Evolutionary conservation across 2,113 vertebrate species (phyloP).

Genomic region (Ictalurus furcatus): DNA sequence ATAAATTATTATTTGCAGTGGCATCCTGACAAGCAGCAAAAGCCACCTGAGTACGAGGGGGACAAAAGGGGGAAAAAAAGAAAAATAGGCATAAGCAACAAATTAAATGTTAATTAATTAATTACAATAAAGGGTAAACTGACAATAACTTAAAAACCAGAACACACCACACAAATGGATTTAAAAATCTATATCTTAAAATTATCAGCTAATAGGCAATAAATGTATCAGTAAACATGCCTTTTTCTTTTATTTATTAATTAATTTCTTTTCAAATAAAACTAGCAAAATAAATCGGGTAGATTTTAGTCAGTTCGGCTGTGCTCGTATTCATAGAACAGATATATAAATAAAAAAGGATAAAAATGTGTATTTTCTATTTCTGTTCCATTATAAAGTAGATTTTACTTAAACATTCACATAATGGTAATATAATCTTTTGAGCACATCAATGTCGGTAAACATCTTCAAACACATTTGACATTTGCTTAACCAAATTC

Average conservation of each 20-base stretch:
- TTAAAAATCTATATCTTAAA: not conserved
- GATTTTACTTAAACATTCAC: not conserved
- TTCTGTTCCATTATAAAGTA: conserved; percentile 8
- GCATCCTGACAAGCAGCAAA: no score
- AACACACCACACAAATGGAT: not conserved
- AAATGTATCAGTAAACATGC: not conserved
- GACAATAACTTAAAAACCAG: not conserved
- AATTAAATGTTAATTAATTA: not conserved
- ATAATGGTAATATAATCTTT: conserved; percentile 18
- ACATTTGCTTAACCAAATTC: conserved; percentile 35
- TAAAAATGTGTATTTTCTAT: not conserved
- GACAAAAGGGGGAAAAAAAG: no score
- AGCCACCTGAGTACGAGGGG: no score
- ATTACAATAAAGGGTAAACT: not conserved
- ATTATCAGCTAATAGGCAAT: not conserved
- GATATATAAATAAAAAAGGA: not conserved
- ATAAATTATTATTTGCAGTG: no score
- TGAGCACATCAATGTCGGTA: not conserved
- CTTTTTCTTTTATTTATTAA: not conserved
- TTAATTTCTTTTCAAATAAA: not conserved
- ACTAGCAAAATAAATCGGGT: not conserved
- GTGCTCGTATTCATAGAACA: not conserved
- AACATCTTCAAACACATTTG: conserved; percentile 7
- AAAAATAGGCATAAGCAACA: not conserved
- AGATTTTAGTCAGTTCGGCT: not conserved